These are phyloP conservation scores for Drosophila asahinai DNA, from an alignment of 1,140 invertebrate species.

Conservation along the genomic window DNA sequence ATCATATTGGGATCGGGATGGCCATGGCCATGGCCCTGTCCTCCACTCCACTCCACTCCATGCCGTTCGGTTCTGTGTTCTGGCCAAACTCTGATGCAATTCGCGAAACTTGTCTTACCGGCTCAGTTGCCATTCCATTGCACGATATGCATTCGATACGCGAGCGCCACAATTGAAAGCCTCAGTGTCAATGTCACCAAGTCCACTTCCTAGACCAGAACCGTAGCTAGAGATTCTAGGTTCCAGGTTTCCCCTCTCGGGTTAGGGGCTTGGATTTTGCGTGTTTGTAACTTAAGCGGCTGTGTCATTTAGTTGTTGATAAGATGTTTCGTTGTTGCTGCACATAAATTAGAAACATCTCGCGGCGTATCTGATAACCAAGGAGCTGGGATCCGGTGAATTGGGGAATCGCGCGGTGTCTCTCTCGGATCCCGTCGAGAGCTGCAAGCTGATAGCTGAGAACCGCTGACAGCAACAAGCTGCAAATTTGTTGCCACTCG, in stretches of 20 bases:
- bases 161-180: constrained; percentile 80
- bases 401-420: constrained; percentile 13
- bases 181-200: constrained; percentile 80
- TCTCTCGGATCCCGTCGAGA: constrained; percentile 14
- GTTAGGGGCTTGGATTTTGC: constrained; percentile 39
- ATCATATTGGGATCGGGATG: constrained; percentile 64
- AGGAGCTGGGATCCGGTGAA: constrained; percentile 33
- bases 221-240: background rate
- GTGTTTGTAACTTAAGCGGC: constrained; percentile 78
- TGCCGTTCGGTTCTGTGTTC: constrained; percentile 19
- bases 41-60: background rate
- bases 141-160: constrained; percentile 69
- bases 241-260: constrained; percentile 33
- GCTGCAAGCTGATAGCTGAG: constrained; percentile 57
- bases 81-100: constrained; percentile 71
- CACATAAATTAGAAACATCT: constrained; percentile 77
- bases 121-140: constrained; percentile 61
- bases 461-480: constrained; percentile 55
- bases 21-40: constrained; percentile 24
- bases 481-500: constrained; percentile 62
- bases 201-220: constrained; percentile 46
- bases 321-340: constrained; percentile 63
- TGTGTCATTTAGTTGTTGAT: constrained; percentile 80
- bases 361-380: constrained; percentile 77
- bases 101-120: constrained; percentile 80